Base-by-base conservation (phyloP, 1,140 invertebrate genomes). In the Melipona quadrifasciata region DNA sequence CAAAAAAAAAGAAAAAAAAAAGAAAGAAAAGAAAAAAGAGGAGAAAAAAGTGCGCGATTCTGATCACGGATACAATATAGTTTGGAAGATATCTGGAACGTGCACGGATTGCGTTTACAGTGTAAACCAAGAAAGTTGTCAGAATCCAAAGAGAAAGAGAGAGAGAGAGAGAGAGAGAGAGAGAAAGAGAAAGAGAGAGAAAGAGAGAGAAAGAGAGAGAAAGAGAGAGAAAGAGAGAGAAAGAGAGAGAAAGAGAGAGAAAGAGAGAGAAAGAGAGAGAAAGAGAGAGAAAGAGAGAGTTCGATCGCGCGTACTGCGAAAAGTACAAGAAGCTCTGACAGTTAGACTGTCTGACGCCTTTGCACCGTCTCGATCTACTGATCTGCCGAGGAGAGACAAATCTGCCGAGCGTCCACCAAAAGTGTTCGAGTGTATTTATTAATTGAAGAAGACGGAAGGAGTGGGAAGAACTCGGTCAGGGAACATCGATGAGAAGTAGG, bases 401-500 rank as follows among this genome's bases (percentile, higher is more conserved):
- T 47, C 39, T 47, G 6, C 0, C 39, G 39, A 47, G 8, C 6
- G 6, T 47, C 6, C 39, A 8, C 39, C 21, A 58, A 21, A 31
- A 27, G 21, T 19, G 31, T 17, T 16, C 14, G 5, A 1, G 5
- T 47, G 21, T 8, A 5, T 47, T 2, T 6, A 27, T 17, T 16
- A 47, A 47, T 39, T 31, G 27, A 27, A 34, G 34, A 39, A 14
- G 0, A 24, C 12, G 27, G 39, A 21, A 2, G 19, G 31, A 55
- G 47, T 34, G 51, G 51, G 74, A 77, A 72, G 74, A 77, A 72
- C 14, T 16, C 8, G 16, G 57, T 73, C 68, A 82, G 58, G 31
- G 55, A 77, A 71, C 53, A 85, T 89, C 83, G 83, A 89, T 88
- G 87, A 89, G 58, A 88, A 81, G 64, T 88, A 78, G 24, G 57